These are phyloP conservation scores for Drosophila buzzatii DNA, from an alignment of 2,888 invertebrate genomes.

Conservation along the genomic window DNA sequence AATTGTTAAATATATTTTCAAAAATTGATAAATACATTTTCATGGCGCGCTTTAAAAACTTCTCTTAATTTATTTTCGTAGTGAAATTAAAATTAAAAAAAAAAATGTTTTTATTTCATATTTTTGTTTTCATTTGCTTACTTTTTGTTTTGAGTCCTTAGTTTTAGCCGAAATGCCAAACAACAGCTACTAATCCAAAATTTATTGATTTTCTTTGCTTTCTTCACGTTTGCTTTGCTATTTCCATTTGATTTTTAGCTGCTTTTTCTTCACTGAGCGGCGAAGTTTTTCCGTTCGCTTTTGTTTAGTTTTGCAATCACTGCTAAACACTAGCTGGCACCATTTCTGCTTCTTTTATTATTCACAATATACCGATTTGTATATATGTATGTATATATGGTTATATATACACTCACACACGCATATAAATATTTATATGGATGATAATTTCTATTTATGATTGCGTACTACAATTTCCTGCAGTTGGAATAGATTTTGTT, in stretches of 20 bases:
- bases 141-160: slow-evolving; percentile 63
- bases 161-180: slow-evolving; percentile 46
- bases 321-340: slow-evolving; percentile 24
- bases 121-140: slow-evolving; percentile 45
- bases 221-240: background rate
- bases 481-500: slow-evolving; percentile 19
- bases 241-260: slow-evolving; percentile 18
- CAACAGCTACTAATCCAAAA: slow-evolving; percentile 82
- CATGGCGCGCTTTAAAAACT: background rate
- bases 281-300: slow-evolving; percentile 42
- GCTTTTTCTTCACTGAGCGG: slow-evolving; percentile 9
- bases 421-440: background rate
- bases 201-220: slow-evolving; percentile 80
- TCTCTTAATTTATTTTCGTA: background rate
- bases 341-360: slow-evolving; percentile 17
- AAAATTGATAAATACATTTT: background rate
- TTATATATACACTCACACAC: background rate
- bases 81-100: no score
- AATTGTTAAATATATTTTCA: background rate
- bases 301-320: slow-evolving; percentile 56
- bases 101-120: background rate
- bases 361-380: slow-evolving; percentile 31
- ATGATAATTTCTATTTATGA: slow-evolving; percentile 12
- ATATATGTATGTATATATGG: background rate
- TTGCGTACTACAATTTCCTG: slow-evolving; percentile 14